Conservation (phyloP, 2,797 vertebrate genomes). For the Pseudochirops corinnae region DNA sequence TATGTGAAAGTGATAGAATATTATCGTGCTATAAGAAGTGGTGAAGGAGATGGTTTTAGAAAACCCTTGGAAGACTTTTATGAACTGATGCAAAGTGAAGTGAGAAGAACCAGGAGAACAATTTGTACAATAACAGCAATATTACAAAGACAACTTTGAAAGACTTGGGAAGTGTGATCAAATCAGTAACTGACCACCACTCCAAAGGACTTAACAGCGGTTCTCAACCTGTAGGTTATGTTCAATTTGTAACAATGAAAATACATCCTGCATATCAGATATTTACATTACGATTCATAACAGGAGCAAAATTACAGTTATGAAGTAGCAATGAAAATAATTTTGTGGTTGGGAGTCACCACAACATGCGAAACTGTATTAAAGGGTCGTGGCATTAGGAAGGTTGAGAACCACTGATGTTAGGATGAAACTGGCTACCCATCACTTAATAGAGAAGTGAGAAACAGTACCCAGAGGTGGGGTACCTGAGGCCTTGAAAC, state of each 20-base stretch:
- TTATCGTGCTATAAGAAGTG: background rate
- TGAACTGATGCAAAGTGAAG: conserved; percentile 1
- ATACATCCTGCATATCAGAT: no score
- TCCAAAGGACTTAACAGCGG: background rate
- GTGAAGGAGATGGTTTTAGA: background rate
- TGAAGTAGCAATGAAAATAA: no score
- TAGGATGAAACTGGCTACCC: background rate
- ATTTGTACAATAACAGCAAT: background rate
- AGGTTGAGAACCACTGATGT: no score
- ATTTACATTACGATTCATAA: no score
- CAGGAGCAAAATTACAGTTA: no score
- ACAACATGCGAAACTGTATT: no score
- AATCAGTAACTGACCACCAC: background rate
- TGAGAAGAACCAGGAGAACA: background rate
- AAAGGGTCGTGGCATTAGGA: no score
- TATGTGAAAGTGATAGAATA: background rate
- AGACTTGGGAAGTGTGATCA: background rate
- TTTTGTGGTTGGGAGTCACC: no score
- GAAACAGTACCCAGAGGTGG: no score
- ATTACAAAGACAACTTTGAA: background rate
- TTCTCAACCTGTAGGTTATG: no score
- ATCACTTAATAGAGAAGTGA: background rate
- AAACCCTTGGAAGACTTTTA: background rate
- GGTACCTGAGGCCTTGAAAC: no score
- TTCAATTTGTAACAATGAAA: no score